Evolutionary conservation across 2,888 invertebrate species (phyloP).

Genomic region (Pachliopta kotzebuea): DNA sequence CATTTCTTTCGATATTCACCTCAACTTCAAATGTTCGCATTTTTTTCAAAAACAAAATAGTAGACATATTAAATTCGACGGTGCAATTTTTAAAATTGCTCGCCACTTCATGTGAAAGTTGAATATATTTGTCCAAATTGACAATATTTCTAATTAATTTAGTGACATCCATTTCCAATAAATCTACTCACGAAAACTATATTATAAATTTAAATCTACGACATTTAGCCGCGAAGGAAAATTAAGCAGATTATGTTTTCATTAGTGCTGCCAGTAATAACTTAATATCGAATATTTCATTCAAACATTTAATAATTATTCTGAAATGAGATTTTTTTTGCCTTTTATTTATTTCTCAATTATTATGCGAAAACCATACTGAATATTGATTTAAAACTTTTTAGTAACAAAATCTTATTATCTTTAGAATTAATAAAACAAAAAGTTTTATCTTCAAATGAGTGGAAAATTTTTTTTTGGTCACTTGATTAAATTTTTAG

Average conservation of each 20-base stretch:
- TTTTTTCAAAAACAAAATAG: constrained; percentile 55
- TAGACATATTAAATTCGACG: constrained; percentile 54
- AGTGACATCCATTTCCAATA: constrained; percentile 50
- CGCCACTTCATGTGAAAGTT: constrained; percentile 44
- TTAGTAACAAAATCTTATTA: no score
- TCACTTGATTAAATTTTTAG: no score
- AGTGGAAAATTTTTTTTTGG: no score
- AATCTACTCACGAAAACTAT: not conserved
- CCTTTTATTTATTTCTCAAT: no score
- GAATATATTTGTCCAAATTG: constrained; percentile 51
- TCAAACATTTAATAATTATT: no score
- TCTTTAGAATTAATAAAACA: no score
- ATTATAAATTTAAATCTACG: constrained; percentile 15
- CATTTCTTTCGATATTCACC: constrained; percentile 38
- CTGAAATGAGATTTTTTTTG: no score
- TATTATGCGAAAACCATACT: no score
- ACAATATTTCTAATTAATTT: constrained; percentile 47
- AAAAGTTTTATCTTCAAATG: no score
- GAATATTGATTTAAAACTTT: no score
- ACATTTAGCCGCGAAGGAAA: constrained; percentile 10
- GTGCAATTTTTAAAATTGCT: constrained; percentile 41
- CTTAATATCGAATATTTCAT: no score
- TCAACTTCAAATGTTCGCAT: constrained; percentile 58
- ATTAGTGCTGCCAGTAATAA: no score
- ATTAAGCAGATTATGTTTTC: not conserved